Conservation (phyloP, 2,888 invertebrate genomes). For the Lasioglossum calceatum region DNA sequence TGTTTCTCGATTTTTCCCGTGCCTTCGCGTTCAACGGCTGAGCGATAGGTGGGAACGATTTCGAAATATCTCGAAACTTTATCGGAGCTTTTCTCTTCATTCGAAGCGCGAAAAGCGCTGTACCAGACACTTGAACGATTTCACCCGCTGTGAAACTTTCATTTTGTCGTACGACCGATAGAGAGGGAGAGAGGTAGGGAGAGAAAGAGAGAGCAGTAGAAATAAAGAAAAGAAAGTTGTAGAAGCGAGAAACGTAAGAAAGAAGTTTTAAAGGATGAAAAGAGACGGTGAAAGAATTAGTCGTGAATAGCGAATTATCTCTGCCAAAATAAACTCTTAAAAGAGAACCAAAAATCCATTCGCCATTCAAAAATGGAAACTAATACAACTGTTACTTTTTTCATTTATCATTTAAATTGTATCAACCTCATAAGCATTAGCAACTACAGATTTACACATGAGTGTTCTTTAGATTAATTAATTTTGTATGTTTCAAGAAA, state of each 20-base stretch:
- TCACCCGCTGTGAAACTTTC: slow-evolving; percentile 76
- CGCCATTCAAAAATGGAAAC: background rate
- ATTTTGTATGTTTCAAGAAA: background rate
- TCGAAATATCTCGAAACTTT: slow-evolving; percentile 80
- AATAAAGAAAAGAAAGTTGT: slow-evolving; percentile 21
- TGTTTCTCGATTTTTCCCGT: slow-evolving; percentile 40
- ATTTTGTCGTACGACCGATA: slow-evolving; percentile 57
- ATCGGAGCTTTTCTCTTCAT: slow-evolving; percentile 75
- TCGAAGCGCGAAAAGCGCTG: slow-evolving; percentile 74
- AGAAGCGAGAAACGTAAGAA: background rate
- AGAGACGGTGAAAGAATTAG: slow-evolving; percentile 27
- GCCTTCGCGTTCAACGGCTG: slow-evolving; percentile 35
- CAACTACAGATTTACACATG: too few relatives aligned
- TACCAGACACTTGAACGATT: slow-evolving; percentile 76
- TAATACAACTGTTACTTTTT: too few relatives aligned
- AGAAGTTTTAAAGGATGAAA: slow-evolving; percentile 1
- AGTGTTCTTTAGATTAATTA: background rate
- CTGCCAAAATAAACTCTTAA: background rate
- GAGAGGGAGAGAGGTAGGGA: background rate
- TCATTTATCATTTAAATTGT: too few relatives aligned
- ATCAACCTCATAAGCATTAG: too few relatives aligned
- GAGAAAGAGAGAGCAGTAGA: slow-evolving; percentile 6
- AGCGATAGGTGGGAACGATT: slow-evolving; percentile 70
- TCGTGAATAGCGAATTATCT: slow-evolving; percentile 31
- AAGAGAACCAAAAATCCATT: background rate